phyloP scores from a whole-genome alignment of 23 tunicate genomes.

The Botrylloides violaceus region DNA sequence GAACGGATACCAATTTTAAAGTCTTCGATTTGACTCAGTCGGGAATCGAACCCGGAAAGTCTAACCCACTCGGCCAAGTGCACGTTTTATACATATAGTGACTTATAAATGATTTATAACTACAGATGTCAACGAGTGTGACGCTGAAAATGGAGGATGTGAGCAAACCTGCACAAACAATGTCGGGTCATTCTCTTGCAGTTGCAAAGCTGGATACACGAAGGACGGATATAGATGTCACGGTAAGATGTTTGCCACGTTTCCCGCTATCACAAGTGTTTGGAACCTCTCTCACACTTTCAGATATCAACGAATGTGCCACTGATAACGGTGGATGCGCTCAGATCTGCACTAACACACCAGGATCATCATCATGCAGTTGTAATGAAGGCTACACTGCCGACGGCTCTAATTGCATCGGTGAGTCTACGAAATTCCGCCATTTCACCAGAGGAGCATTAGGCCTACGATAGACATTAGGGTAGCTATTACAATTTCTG shows the following conservation, averaged over 20 bases:
- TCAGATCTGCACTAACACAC: conserved; percentile 40
- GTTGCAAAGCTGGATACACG: conserved; percentile 18
- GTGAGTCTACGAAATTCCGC: neutral
- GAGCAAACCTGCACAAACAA: conserved; percentile 30
- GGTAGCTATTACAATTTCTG: too few species aligned
- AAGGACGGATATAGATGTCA: neutral
- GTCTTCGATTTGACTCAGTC: too few species aligned
- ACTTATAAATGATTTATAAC: neutral
- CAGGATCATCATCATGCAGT: conserved; percentile 38
- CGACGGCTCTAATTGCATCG: conserved; percentile 10
- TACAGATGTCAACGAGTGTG: conserved; percentile 45
- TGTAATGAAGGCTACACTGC: conserved; percentile 30
- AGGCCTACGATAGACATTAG: too few species aligned
- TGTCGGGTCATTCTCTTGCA: conserved; percentile 33
- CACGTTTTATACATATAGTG: too few species aligned
- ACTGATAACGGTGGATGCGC: conserved; percentile 19
- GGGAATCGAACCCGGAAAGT: too few species aligned
- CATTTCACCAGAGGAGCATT: too few species aligned
- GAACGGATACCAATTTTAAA: too few species aligned
- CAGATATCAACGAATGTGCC: conserved; percentile 33
- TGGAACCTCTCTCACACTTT: too few species aligned
- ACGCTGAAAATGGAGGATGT: conserved; percentile 3
- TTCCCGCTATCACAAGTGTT: too few species aligned
- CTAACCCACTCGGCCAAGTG: too few species aligned
- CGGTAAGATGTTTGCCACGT: too few species aligned